Evolutionary conservation across 2,797 vertebrate genomes (phyloP).

Genomic region (Tolypeutes matacus): DNA sequence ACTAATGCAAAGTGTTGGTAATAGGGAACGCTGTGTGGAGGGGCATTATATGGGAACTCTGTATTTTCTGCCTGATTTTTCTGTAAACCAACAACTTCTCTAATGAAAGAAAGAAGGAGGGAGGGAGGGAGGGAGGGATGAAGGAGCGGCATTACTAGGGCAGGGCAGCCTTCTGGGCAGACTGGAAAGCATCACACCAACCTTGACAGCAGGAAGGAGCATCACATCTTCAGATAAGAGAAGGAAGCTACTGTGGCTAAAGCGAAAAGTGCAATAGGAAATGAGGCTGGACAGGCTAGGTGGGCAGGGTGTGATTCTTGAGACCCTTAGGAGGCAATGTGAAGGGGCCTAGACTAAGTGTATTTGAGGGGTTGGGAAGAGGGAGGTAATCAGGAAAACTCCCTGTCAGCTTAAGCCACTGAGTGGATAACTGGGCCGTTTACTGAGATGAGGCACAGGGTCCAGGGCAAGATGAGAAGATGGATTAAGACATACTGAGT

Average conservation of each 20-base stretch:
- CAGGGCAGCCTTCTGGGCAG: not conserved
- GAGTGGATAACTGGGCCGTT: not conserved
- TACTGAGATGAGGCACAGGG: not conserved
- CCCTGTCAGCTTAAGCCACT: not conserved
- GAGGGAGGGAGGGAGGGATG: not conserved
- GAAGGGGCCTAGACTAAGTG: not conserved
- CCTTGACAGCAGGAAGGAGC: not conserved
- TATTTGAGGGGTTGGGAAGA: too few species aligned
- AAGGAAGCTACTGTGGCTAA: not conserved
- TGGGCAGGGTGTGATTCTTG: not conserved
- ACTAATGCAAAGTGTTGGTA: too few species aligned
- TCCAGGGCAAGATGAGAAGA: not conserved
- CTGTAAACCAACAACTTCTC: too few species aligned
- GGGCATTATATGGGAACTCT: too few species aligned
- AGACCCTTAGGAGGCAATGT: not conserved
- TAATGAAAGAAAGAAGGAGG: not conserved
- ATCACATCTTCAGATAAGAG: not conserved
- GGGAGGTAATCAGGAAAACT: not conserved
- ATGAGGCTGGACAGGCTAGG: not conserved
- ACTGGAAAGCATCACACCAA: not conserved
- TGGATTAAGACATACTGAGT: not conserved
- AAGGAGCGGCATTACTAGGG: not conserved
- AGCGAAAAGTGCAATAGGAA: not conserved
- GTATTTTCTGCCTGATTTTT: too few species aligned
- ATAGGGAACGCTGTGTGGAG: too few species aligned